These are phyloP conservation scores for Tragelaphus strepsiceros DNA, from an alignment of 2,113 vertebrate genomes.

Conservation along the genomic window DNA sequence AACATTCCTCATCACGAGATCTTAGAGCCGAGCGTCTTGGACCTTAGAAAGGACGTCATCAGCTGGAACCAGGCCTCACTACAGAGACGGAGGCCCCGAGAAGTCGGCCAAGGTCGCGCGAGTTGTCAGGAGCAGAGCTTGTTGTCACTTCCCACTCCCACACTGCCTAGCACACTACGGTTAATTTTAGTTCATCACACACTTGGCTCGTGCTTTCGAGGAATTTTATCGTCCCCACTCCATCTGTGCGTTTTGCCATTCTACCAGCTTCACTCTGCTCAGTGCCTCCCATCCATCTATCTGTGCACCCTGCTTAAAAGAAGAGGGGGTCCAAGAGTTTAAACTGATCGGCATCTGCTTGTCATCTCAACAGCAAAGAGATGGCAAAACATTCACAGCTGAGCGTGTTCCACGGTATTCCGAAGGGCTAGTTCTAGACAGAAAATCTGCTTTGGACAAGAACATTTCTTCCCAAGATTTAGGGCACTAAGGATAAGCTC, in stretches of 20 bases:
- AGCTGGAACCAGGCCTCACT: background rate
- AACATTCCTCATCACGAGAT: constrained; percentile 16
- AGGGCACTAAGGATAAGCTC: background rate
- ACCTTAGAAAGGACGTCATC: background rate
- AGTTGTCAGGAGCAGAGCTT: background rate
- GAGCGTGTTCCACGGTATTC: background rate
- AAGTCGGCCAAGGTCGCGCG: background rate
- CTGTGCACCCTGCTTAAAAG: background rate
- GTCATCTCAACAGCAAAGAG: background rate
- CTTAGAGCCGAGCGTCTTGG: background rate
- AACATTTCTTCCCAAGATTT: background rate
- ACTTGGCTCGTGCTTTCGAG: constrained; percentile 69
- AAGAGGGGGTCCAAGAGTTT: background rate
- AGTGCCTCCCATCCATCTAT: background rate
- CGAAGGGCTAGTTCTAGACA: background rate
- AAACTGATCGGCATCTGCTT: background rate
- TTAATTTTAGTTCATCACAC: constrained; percentile 78
- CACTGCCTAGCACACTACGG: background rate
- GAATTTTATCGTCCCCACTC: constrained; percentile 68
- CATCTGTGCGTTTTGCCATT: constrained; percentile 59
- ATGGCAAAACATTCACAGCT: background rate
- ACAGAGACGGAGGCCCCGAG: background rate
- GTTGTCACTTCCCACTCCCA: background rate
- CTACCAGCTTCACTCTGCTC: background rate
- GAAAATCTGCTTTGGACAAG: constrained; percentile 50